These are phyloP conservation scores for Trachemys scripta DNA, from an alignment of 2,113 vertebrate species.

Conservation along the genomic window DNA sequence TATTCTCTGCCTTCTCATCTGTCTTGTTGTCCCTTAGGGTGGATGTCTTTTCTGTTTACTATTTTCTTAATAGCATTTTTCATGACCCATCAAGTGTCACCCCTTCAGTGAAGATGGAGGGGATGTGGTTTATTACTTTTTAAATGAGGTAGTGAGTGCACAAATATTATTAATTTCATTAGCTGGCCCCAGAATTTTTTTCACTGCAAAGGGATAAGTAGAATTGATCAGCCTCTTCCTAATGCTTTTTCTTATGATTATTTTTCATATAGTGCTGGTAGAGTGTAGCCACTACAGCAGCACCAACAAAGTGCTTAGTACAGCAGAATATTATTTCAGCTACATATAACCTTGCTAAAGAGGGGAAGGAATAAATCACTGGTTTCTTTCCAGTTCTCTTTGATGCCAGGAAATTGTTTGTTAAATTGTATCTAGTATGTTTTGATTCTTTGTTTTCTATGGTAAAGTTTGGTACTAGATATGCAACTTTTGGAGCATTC, in stretches of 20 bases:
- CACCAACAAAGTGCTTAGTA: not conserved
- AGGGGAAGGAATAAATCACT: not conserved
- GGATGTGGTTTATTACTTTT: conserved; percentile 40
- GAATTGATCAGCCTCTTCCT: conserved; percentile 11
- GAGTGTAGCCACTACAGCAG: not conserved
- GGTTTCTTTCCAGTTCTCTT: not conserved
- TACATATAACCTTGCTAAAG: not conserved
- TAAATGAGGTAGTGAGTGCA: not conserved
- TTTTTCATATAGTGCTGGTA: not conserved
- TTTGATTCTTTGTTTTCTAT: not conserved
- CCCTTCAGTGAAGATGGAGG: conserved; percentile 10
- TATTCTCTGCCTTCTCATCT: conserved; percentile 6
- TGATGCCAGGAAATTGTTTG: not conserved
- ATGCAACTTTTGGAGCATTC: not conserved
- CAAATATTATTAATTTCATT: conserved; percentile 4
- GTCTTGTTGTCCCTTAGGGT: not conserved
- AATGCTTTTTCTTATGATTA: conserved; percentile 34
- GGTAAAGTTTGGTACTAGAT: not conserved
- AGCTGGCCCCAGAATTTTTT: not conserved
- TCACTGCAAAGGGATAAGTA: conserved; percentile 10
- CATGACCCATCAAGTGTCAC: conserved; percentile 39
- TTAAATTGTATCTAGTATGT: not conserved
- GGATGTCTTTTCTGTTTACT: conserved; percentile 6
- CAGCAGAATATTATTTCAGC: not conserved
- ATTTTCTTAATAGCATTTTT: conserved; percentile 4